Conservation (phyloP, 2,113 vertebrate species). For the Antennarius striatus region DNA sequence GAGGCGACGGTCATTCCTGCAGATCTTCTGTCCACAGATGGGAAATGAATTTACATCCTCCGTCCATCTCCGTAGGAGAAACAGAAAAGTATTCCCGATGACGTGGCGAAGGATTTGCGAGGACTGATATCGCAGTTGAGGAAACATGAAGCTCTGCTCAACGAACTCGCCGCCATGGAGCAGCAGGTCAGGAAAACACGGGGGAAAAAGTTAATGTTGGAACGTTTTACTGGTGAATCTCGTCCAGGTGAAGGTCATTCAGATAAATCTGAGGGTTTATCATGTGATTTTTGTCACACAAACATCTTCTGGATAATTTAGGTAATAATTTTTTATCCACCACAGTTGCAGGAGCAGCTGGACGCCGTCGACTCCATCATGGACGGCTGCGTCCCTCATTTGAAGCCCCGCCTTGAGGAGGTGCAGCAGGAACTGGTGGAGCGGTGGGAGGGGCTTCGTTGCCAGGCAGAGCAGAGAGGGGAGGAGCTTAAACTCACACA, state of each 20-base stretch:
- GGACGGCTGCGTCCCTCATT: constrained; percentile 62
- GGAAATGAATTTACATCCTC: no score
- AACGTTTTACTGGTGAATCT: no score
- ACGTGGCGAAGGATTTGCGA: constrained; percentile 82
- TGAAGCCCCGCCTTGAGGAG: constrained; percentile 71
- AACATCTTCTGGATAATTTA: no score
- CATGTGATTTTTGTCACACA: no score
- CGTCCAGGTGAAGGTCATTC: no score
- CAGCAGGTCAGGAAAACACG: constrained; percentile 75
- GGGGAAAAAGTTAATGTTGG: no score
- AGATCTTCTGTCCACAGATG: not conserved
- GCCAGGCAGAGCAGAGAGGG: constrained; percentile 71
- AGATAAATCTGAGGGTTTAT: no score
- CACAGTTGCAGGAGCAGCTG: constrained; percentile 86
- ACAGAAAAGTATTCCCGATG: constrained; percentile 83
- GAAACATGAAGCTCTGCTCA: constrained; percentile 83
- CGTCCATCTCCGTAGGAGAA: constrained; percentile 78
- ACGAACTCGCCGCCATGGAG: constrained; percentile 80
- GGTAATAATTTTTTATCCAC: no score
- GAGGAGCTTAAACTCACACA: constrained; percentile 74
- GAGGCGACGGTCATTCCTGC: not conserved
- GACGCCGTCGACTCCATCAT: constrained; percentile 69
- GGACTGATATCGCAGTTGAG: constrained; percentile 84
- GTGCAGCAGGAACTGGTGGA: constrained; percentile 82
- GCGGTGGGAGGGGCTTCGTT: constrained; percentile 82